Evolutionary conservation across 2,113 vertebrate genomes (phyloP), one percentile per base, ranked within the genome.

Genomic region (Gadus chalcogrammus): DNA sequence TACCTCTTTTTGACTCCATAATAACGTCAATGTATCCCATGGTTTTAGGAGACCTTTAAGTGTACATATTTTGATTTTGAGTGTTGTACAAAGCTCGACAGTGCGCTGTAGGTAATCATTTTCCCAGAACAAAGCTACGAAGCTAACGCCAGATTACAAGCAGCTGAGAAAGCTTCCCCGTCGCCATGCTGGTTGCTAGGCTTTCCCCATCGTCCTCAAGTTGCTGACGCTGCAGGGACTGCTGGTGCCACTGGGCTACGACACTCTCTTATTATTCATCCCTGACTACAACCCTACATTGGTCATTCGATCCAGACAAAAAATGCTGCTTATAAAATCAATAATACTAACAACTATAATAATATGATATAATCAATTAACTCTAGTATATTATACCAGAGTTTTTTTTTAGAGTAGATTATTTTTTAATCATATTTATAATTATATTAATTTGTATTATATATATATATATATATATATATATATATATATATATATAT

Each of bases 121-220:
- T 65, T 71, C 27, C n/a, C 35, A 16, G 31, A 5, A 65, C 48
- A 8, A 52, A 27, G 11, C 15, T 56, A 31, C 15, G 9, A 63
- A 31, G 24, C 61, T 72, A 67, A 52, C 48, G 18, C 58, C 73
- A 82, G 72, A 74, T 76, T 59, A 60, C 74, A 53, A 78, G 60
- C 61, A 74, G 72, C 66, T 28, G 68, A 68, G 4, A 48, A 89
- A 73, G 90, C 90, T 84, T 90, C 73, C 12, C 76, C 75, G 90
- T 88, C 91, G 87, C 89, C 91, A 92, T 91, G 87, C 85, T 81
- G 88, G 91, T 91, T 92, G 90, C 90, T 92, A 91, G 68, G 90
- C 64, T 17, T 66, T 76, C 9, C 1, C 17, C 28, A 13, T n/a
- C 55, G 55, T 58, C 55, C 3, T 58, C 55, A 17, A 9, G 17